Evolutionary conservation across 2,888 invertebrate genomes (phyloP), one percentile per base, ranked within the genome.

Genomic region (Julus scanicus): DNA sequence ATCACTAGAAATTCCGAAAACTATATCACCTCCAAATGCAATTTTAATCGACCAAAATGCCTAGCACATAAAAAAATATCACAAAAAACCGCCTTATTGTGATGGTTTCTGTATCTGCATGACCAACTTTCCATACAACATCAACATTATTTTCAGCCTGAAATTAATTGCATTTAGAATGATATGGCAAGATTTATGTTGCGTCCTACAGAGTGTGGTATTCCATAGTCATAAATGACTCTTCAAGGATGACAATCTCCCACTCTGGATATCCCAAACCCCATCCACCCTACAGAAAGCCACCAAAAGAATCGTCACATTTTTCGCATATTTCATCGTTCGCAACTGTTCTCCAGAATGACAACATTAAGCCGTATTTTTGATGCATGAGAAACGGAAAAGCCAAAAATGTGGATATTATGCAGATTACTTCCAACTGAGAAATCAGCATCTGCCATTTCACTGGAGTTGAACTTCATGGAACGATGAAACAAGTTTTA

Each of bases 361-460:
- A 63, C 63, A 63, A 63, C 63, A 63, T 63, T 63, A 63, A 63
- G 63, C 63, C 63, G 63, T 17, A 63, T 63, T 63, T 63, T 63
- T 63, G 63, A 63, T 63, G 63, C 63, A 63, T n/a, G 63, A 63
- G 63, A 17, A 63, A 63, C 63, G 63, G 63, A 63, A 63, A 63
- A 63, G 63, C 63, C 63, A 63, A n/a, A 63, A 63, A 63, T 63
- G 63, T 17, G 63, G n/a, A 17, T 63, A 63, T 63, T 63, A 63
- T 63, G 63, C 63, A 63, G 63, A 63, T 63, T 63, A 63, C 63
- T 63, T 63, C 63, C 63, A 63, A 63, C 63, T 63, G 63, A 63
- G 63, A 63, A 63, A 63, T 63, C 63, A 63, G 63, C 63, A 63
- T 63, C 63, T 63, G 63, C 63, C 63, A 63, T 63, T 63, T 1